Evolutionary conservation across 2,797 vertebrate genomes (phyloP).

Genomic region (Pangasius macronema): DNA sequence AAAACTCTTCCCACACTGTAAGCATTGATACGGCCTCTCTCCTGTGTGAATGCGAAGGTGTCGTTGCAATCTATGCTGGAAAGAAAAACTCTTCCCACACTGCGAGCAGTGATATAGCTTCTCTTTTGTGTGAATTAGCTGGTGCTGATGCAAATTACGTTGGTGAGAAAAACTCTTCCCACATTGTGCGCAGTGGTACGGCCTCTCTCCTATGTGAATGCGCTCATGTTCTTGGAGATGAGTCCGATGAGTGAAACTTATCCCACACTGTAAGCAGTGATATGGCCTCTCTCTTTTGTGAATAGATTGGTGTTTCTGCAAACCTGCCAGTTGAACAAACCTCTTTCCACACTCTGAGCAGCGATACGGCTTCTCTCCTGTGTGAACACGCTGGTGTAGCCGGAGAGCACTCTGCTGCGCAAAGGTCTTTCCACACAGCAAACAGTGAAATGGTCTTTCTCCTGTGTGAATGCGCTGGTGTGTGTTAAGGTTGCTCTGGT

Average conservation of each 20-base stretch:
- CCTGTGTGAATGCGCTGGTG: slow-evolving; percentile 33
- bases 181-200: slow-evolving; percentile 13
- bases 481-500: slow-evolving; percentile 24
- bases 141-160: slow-evolving; percentile 27
- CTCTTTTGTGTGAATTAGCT: slow-evolving; percentile 27
- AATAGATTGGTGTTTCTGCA: slow-evolving; percentile 29
- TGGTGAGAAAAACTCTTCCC: slow-evolving; percentile 30
- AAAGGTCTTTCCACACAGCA: slow-evolving; percentile 24
- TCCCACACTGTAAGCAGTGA: slow-evolving; percentile 28
- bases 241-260: slow-evolving; percentile 27
- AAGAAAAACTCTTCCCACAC: slow-evolving; percentile 24
- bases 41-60: slow-evolving; percentile 29
- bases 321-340: slow-evolving; percentile 10
- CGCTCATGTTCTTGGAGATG: slow-evolving; percentile 28
- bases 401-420: slow-evolving; percentile 15
- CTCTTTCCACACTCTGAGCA: slow-evolving; percentile 17
- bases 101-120: slow-evolving; percentile 25
- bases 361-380: slow-evolving; percentile 17
- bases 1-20: slow-evolving; percentile 25
- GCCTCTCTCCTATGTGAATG: slow-evolving; percentile 22
- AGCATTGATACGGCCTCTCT: slow-evolving; percentile 21
- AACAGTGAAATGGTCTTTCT: slow-evolving; percentile 26
- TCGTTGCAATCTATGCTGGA: slow-evolving; percentile 15
- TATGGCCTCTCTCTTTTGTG: slow-evolving; percentile 31
- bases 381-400: slow-evolving; percentile 27